Base-by-base conservation (phyloP, 30 jellyfish, hydroid and myxozoan species). In the Phacellophora camtschatica region DNA sequence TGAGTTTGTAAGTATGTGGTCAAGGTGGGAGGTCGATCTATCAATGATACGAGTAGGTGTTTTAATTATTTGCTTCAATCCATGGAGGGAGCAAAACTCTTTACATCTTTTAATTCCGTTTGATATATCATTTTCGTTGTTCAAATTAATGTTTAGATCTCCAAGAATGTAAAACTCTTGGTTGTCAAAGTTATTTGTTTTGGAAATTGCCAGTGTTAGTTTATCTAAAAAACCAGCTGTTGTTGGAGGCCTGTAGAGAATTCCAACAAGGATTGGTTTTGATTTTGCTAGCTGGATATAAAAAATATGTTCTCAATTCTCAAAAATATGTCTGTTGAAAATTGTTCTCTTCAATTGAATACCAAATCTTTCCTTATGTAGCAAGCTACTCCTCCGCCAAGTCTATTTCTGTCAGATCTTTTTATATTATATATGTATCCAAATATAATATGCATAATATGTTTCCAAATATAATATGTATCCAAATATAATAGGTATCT, bases 381-480 rank as follows among this genome's bases (percentile, higher is more conserved):
- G 63, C 79, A 75, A 35, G 88, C 78, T 25, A 75, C 88, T 53
- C 79, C 79, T 42, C 77, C 78, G 32, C 88, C 79, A 53, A 54
- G 65, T 75, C 88, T 75, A 41, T 57, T 57, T 39, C 78, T 75
- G 78, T 36, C 79, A 0, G 80, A 75, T 75, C 88, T 75, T 25
- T 31, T 55, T 59, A 75, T 58, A 30, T 75, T 48, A 59, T 55
- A 54, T 22, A 78, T 79, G 32, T 55, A 5, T 18, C 24, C 27
- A 65, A n/a, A n/a, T n/a, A n/a, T n/a, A n/a, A n/a, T n/a, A n/a
- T n/a, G n/a, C n/a, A n/a, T n/a, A n/a, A n/a, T n/a, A n/a, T n/a
- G n/a, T n/a, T n/a, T n/a, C n/a, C n/a, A n/a, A n/a, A n/a, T n/a
- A n/a, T n/a, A n/a, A n/a, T n/a, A n/a, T n/a, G n/a, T n/a, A n/a